Percentiles rank a stretch among this genome's conserved stretches.
Conservation (phyloP, 2,797 vertebrate genomes). For the Notolabrus celidotus region DNA sequence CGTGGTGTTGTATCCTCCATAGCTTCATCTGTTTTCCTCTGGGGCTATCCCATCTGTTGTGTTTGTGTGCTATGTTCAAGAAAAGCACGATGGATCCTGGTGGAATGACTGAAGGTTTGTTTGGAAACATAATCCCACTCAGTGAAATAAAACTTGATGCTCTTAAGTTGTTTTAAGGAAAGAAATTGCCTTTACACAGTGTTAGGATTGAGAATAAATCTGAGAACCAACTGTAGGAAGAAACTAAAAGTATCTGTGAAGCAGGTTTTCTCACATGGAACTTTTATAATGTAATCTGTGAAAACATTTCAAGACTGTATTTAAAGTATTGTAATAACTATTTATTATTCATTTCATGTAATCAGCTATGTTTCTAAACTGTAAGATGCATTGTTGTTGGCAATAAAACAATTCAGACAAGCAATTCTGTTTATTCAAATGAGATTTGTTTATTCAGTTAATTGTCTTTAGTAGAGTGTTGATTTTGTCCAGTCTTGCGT, state of each 20-base stretch:
- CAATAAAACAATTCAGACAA: slow-evolving; percentile 46
- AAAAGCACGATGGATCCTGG: slow-evolving; percentile 8
- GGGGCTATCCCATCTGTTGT: slow-evolving; percentile 27
- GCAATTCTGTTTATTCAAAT: not conserved
- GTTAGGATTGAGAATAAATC: not conserved
- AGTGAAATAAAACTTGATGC: not conserved
- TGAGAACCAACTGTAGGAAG: not conserved
- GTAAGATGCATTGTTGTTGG: slow-evolving; percentile 9
- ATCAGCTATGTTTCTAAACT: not conserved
- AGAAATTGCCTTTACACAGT: not conserved
- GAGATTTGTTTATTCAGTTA: not conserved
- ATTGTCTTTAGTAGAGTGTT: not conserved
- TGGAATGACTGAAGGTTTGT: not conserved
- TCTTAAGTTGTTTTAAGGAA: not conserved
- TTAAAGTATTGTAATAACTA: slow-evolving; percentile 39
- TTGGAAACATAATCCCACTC: not conserved
- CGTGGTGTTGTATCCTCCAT: not conserved
- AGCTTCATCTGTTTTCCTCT: slow-evolving; percentile 30
- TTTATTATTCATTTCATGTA: slow-evolving; percentile 51
- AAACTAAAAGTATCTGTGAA: not conserved
- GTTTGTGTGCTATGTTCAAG: slow-evolving; percentile 11
- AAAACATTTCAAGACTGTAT: slow-evolving; percentile 30
- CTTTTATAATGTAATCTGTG: slow-evolving; percentile 32
- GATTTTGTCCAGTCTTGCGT: not conserved
- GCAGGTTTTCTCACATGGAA: slow-evolving; percentile 6